These are phyloP conservation scores for Heterotis niloticus DNA, from an alignment of 2,113 vertebrate genomes.

Conservation along the genomic window DNA sequence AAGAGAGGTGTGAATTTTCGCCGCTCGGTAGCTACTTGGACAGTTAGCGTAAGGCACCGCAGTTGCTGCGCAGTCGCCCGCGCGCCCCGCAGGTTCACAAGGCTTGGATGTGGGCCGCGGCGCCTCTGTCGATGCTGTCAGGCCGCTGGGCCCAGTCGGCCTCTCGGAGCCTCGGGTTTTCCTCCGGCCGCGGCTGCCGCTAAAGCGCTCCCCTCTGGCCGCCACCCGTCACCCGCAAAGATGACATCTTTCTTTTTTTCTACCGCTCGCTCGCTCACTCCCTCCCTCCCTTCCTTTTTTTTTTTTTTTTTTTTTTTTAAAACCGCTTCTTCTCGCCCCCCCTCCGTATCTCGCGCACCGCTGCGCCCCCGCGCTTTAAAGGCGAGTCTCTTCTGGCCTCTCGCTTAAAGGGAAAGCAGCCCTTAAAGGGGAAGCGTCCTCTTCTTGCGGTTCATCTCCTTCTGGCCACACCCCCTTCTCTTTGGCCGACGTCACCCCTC, in stretches of 20 bases:
- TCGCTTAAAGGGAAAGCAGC: slow-evolving; percentile 23
- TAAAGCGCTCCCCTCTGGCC: slow-evolving; percentile 56
- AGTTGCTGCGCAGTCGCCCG: no score
- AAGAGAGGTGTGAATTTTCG: no score
- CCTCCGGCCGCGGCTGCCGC: slow-evolving; percentile 50
- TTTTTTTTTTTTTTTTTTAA: slow-evolving; percentile 57
- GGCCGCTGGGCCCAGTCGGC: slow-evolving; percentile 54
- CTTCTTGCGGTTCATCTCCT: slow-evolving; percentile 52
- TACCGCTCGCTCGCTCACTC: slow-evolving; percentile 60
- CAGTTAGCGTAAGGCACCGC: no score
- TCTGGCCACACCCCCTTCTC: slow-evolving; percentile 35
- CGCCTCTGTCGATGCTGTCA: no score
- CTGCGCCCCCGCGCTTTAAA: slow-evolving; percentile 69
- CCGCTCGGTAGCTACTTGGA: no score
- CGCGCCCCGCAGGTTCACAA: no score
- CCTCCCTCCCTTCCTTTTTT: slow-evolving; percentile 59
- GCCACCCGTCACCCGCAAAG: slow-evolving; percentile 57
- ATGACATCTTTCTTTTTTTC: slow-evolving; percentile 68
- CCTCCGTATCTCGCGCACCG: slow-evolving; percentile 50
- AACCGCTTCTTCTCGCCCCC: slow-evolving; percentile 55
- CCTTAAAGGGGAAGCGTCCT: slow-evolving; percentile 72
- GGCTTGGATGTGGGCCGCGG: no score
- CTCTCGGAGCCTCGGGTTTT: slow-evolving; percentile 62
- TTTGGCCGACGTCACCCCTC: slow-evolving; percentile 33
- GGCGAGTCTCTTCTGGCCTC: slow-evolving; percentile 45